Evolutionary conservation across 2,888 invertebrate genomes (phyloP), one percentile per base, ranked within the genome.

Genomic region (Tholera decimalis): DNA sequence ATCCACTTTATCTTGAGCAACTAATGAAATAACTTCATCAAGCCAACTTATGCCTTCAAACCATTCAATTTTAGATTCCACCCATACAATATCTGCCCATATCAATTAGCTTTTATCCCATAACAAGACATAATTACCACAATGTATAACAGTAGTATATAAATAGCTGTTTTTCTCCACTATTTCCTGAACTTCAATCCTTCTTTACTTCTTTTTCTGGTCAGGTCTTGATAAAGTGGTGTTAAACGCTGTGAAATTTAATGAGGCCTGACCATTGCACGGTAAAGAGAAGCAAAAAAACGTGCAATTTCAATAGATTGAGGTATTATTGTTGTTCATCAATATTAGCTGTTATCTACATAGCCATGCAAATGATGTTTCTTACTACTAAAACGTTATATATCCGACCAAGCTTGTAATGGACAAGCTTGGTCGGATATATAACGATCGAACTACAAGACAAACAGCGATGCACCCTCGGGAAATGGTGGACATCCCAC

Each of bases 241-340:
- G n/a, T 41, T 39, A 56, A 70, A 63, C 79, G 84, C 84, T 80
- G 80, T 84, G 85, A 80, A 83, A 86, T 73, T 86, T 83, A 86
- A 86, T 88, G 88, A 86, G 82, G 87, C 88, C 82, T 89, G 83
- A 88, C 88, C 81, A 81, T 60, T 75, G 77, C 77, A 77, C 77
- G 70, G 79, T 82, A 82, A 58, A 69, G 47, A 61, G 69, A 64
- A 1, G 64, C 49, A 83, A 83, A 86, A n/a, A 89, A 87, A 73
- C 54, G 55, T 46, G 55, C 68, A 82, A 83, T 86, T 87, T 82
- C 74, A 81, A 85, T 87, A 82, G 67, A 80, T 82, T 84, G 85
- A 86, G 81, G 63, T 62, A 62, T 68, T 77, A 62, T 57, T 77
- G 77, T 75, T 76, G 54, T 72, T 56, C 30, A 49, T 62, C 39